Evolutionary conservation across 2,797 vertebrate genomes (phyloP).

Genomic region (Smutsia gigantea): DNA sequence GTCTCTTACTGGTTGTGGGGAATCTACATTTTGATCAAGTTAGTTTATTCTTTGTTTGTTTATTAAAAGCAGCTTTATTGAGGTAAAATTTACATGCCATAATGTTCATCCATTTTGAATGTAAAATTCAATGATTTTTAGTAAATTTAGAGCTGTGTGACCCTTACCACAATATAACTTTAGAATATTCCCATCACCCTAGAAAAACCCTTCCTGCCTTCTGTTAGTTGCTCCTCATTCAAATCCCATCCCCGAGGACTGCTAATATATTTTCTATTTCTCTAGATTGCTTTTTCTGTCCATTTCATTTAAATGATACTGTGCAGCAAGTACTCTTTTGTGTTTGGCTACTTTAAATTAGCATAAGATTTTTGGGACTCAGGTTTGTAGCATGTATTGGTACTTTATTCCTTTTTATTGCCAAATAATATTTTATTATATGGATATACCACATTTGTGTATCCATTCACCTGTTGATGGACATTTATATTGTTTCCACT

Average conservation of each 20-base stretch:
- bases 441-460: background rate
- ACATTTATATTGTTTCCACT: background rate
- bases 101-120: background rate
- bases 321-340: background rate
- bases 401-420: background rate
- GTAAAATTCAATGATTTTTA: background rate
- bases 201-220: background rate
- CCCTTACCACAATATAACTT: background rate
- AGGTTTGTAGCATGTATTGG: background rate
- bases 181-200: background rate
- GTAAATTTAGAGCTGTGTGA: background rate
- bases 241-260: background rate
- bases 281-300: background rate
- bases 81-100: background rate
- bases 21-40: background rate
- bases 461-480: background rate
- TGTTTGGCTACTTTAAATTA: background rate
- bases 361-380: background rate
- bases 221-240: background rate
- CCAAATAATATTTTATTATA: background rate
- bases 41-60: background rate
- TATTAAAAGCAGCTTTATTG: background rate
- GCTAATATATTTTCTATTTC: background rate
- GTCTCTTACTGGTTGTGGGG: background rate
- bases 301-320: background rate